phyloP scores from a whole-genome alignment of 2,888 invertebrate species.

The Limenitis camilla region DNA sequence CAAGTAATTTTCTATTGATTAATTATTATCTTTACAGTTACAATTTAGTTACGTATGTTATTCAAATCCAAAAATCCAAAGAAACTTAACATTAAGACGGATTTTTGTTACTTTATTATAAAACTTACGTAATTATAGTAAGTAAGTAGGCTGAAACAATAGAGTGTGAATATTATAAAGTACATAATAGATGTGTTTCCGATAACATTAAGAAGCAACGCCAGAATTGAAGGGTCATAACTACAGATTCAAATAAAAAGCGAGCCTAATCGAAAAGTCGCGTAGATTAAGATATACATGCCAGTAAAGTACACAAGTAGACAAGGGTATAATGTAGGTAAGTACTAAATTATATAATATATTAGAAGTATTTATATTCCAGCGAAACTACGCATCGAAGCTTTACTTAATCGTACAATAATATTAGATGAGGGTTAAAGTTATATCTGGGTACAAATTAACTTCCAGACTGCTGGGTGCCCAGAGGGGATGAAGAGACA shows the following conservation, averaged over 20 bases:
- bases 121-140: conserved; percentile 25
- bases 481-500: conserved; percentile 29
- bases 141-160: conserved; percentile 23
- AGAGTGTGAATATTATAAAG: conserved; percentile 18
- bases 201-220: conserved; percentile 58
- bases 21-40: conserved; percentile 57
- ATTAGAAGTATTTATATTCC: conserved; percentile 60
- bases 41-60: conserved; percentile 70
- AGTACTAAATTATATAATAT: conserved; percentile 69
- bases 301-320: conserved; percentile 67
- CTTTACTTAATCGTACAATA: conserved; percentile 68
- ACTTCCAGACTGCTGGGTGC: conserved; percentile 57
- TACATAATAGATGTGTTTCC: conserved; percentile 27
- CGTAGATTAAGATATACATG: conserved; percentile 59
- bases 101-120: conserved; percentile 48
- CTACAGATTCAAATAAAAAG: conserved; percentile 45
- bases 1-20: conserved; percentile 63
- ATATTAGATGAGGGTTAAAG: conserved; percentile 59
- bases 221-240: conserved; percentile 46
- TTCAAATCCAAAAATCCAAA: conserved; percentile 57
- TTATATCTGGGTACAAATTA: conserved; percentile 56
- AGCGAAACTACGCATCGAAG: conserved; percentile 69
- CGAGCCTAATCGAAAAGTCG: conserved; percentile 56
- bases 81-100: conserved; percentile 61
- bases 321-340: conserved; percentile 68